Evolutionary conservation across 2,797 vertebrate species (phyloP).

Genomic region (Gallinago stenura): DNA sequence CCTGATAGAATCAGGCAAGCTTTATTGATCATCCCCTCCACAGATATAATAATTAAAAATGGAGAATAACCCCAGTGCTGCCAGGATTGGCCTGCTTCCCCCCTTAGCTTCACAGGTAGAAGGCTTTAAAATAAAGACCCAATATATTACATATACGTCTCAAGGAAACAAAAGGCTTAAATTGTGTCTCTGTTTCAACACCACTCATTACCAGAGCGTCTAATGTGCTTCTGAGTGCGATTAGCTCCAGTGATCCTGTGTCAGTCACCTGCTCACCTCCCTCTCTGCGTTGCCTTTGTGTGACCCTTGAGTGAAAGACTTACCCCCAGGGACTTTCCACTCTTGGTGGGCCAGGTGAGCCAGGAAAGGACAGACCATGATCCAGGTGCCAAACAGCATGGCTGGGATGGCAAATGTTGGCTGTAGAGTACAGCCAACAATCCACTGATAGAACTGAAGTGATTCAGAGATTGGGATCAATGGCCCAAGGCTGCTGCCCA

Average conservation of each 20-base stretch:
- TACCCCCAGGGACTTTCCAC: not conserved
- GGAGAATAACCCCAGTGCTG: not conserved
- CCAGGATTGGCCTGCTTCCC: not conserved
- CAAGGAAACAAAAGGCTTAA: not conserved
- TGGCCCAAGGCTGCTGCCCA: not conserved
- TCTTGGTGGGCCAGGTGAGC: not conserved
- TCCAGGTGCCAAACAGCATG: accelerated
- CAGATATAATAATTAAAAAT: not conserved
- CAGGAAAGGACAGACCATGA: not conserved
- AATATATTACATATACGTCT: not conserved
- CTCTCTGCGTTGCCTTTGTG: not conserved
- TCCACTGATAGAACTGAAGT: not conserved
- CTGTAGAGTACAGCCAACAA: not conserved
- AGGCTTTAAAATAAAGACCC: not conserved
- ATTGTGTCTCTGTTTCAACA: not conserved
- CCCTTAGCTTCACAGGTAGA: not conserved
- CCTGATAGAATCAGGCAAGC: not conserved
- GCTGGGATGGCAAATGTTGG: not conserved
- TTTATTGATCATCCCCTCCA: not conserved
- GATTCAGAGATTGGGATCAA: not conserved
- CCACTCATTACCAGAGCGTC: not conserved
- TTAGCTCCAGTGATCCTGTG: not conserved
- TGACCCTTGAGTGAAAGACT: not conserved
- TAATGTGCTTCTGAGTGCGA: not conserved
- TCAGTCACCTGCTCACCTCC: not conserved